Base-by-base conservation (phyloP, 2,888 invertebrate genomes). In the Aleiodes alternator region DNA sequence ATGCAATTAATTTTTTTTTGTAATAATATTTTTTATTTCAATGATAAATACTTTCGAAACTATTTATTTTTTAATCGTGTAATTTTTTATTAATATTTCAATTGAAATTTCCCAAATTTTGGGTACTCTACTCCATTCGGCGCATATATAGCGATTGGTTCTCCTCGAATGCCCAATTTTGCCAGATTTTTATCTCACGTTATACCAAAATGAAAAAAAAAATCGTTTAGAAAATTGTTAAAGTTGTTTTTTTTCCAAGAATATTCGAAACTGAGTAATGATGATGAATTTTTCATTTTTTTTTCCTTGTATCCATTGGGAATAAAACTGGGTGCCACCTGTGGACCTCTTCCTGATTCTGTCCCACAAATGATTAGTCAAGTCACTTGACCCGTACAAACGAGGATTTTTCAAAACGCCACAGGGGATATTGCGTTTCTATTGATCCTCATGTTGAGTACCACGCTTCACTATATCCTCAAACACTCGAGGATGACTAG, bases 351-450 rank as follows among this genome's bases (percentile, higher is more conserved):
- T 31, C 34, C 29, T 29, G 59, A 9, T 29, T 55, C 50, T 50
- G 12, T 50, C 50, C 50, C 16, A 12, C 31, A 34, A 29, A 59
- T 59, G 59, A 59, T 34, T 59, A 34, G 55, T 56, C 55, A 23
- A 56, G 23, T 50, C 50, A 50, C 23, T 56, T 56, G 6, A 56
- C 16, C 55, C 23, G 34, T 34, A 34, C 34, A 34, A 34, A 34
- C 34, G 34, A 34, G 34, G 34, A 34, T 34, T 34, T 34, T 34
- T 34, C 23, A 34, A 34, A 34, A 31, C 8, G 14, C 61, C 61
- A 23, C 61, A 59, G 61, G 61, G 38, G 38, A 34, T 61, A n/a
- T 61, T 61, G 31, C 38, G 61, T 34, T 61, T 38, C 61, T 61
- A 61, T 61, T 61, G 61, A 61, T 61, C 61, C 34, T 34, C 29